Percentiles rank a stretch among this genome's conserved stretches.
Conservation (phyloP, 2,888 invertebrate species). For the Cataglyphis altisquamis region DNA sequence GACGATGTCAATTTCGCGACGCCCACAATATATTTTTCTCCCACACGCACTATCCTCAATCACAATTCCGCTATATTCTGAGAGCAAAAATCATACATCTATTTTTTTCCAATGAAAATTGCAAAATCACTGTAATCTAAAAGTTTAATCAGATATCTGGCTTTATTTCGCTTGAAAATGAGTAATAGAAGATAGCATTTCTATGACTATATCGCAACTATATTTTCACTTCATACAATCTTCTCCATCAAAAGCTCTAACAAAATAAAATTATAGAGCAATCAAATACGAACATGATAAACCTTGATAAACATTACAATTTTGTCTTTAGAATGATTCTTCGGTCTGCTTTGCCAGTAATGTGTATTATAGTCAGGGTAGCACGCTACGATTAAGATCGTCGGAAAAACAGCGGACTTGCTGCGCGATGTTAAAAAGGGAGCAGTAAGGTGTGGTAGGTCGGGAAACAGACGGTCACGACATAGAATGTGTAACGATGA, state of each 20-base stretch:
- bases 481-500: slow-evolving; percentile 54
- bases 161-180: neutral
- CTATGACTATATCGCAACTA: neutral
- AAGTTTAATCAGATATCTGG: neutral
- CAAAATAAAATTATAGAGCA: neutral
- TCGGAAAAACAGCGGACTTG: slow-evolving; percentile 38
- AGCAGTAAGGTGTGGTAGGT: slow-evolving; percentile 56
- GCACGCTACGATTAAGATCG: slow-evolving; percentile 51
- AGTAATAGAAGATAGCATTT: neutral
- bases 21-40: slow-evolving; percentile 32
- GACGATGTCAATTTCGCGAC: slow-evolving; percentile 49
- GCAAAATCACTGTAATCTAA: neutral
- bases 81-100: neutral
- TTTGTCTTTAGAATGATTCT: slow-evolving; percentile 27
- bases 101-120: neutral
- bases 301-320: slow-evolving; percentile 30
- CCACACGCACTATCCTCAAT: neutral
- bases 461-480: slow-evolving; percentile 50
- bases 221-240: neutral
- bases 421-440: slow-evolving; percentile 49
- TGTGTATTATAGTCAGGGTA: slow-evolving; percentile 18
- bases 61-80: neutral
- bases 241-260: slow-evolving; percentile 2
- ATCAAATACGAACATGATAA: slow-evolving; percentile 18
- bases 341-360: slow-evolving; percentile 16